Evolutionary conservation across 2,888 invertebrate genomes (phyloP).

Genomic region (Cryptops parisi): DNA sequence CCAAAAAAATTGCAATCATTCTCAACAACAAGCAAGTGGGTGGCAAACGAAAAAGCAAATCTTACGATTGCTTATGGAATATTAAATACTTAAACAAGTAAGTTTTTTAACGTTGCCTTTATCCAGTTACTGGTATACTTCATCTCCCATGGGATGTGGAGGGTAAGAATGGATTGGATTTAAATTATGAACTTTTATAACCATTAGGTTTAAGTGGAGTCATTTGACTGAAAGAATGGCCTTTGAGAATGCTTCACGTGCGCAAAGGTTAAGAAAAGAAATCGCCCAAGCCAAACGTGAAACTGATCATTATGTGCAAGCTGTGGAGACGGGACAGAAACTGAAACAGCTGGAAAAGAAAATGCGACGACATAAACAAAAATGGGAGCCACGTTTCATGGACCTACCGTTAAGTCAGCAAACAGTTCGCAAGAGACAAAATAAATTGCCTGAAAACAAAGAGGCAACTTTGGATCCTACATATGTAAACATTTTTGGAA

Average conservation of each 20-base stretch:
- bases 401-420: no score
- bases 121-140: neutral
- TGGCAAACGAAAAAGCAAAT: conserved; percentile 66
- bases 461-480: no score
- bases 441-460: no score
- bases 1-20: conserved; percentile 64
- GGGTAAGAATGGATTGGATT: neutral
- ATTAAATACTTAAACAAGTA: conserved; percentile 80
- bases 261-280: conserved; percentile 71
- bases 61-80: conserved; percentile 86
- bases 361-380: conserved; percentile 28
- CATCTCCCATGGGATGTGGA: no score
- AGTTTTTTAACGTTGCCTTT: neutral
- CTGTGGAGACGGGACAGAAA: conserved; percentile 63
- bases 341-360: conserved; percentile 25
- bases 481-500: no score
- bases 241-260: conserved; percentile 78
- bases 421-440: no score
- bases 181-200: neutral
- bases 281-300: conserved; percentile 84
- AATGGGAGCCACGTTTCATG: no score
- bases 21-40: conserved; percentile 78
- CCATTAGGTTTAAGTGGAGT: conserved; percentile 74
- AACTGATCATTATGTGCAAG: conserved; percentile 67
- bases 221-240: conserved; percentile 86